Evolutionary conservation across 2,888 invertebrate species (phyloP).

Genomic region (Cheilosia vulpina): DNA sequence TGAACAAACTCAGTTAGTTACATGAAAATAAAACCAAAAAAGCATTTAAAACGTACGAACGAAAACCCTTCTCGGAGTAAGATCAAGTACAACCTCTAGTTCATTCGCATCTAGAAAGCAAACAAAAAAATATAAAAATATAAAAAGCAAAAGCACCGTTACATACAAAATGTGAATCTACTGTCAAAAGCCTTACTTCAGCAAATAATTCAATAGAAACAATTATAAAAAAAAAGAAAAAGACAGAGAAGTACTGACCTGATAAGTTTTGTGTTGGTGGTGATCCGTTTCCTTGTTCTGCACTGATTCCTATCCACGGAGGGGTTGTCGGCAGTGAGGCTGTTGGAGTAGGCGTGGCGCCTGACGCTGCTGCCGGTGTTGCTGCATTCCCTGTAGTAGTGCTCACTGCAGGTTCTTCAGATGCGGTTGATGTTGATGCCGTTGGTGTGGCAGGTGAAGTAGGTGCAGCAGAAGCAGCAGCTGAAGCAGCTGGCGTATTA

Average conservation of each 20-base stretch:
- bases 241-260: constrained; percentile 10
- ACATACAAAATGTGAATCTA: not conserved
- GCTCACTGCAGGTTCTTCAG: constrained; percentile 57
- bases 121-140: not conserved
- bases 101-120: constrained; percentile 74
- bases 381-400: constrained; percentile 28
- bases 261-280: constrained; percentile 50
- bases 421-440: constrained; percentile 69
- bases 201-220: not conserved
- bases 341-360: constrained; percentile 58
- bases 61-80: constrained; percentile 72
- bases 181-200: constrained; percentile 6
- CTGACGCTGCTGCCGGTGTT: constrained; percentile 6
- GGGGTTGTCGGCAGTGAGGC: constrained; percentile 54
- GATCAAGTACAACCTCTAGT: constrained; percentile 75
- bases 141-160: constrained; percentile 8
- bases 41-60: constrained; percentile 75
- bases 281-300: constrained; percentile 33
- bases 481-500: constrained; percentile 64
- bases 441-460: constrained; percentile 63
- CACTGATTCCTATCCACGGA: constrained; percentile 35
- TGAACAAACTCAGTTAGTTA: constrained; percentile 12
- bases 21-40: constrained; percentile 36
- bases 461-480: constrained; percentile 67
- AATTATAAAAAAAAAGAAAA: not conserved